Percentiles rank a stretch among this genome's conserved stretches.
phyloP scores from a whole-genome alignment of 2,888 invertebrate species.

The Oligia fasciuncula region DNA sequence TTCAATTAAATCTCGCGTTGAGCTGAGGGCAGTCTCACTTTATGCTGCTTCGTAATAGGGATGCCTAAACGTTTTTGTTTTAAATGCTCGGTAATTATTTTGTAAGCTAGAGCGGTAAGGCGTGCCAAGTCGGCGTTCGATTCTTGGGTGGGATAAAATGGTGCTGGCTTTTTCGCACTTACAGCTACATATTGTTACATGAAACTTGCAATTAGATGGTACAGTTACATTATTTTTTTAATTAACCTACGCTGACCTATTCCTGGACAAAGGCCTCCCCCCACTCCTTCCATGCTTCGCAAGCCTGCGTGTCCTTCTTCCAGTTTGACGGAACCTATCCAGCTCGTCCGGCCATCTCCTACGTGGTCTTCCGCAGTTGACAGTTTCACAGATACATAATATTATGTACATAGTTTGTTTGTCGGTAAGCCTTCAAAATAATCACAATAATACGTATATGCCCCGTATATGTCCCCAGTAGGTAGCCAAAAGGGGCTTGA shows the following conservation, averaged over 20 bases:
- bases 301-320: no score
- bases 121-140: constrained; percentile 12
- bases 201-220: not conserved
- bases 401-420: no score
- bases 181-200: not conserved
- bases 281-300: no score
- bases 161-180: not conserved
- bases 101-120: not conserved
- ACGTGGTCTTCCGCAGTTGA: no score
- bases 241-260: no score
- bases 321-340: no score
- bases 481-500: no score
- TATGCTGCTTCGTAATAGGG: constrained; percentile 81
- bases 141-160: not conserved
- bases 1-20: constrained; percentile 87
- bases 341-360: no score
- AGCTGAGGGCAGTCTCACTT: constrained; percentile 83
- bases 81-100: constrained; percentile 32
- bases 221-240: no score
- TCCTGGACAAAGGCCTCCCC: no score
- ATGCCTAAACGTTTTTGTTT: constrained; percentile 66
- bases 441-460: not conserved
- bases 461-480: no score
- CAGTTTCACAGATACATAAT: no score
- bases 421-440: not conserved